Percentiles rank a stretch among this genome's conserved stretches.
These are phyloP conservation scores for Nilaparvata lugens DNA, from an alignment of 1,140 invertebrate species.

Conservation along the genomic window DNA sequence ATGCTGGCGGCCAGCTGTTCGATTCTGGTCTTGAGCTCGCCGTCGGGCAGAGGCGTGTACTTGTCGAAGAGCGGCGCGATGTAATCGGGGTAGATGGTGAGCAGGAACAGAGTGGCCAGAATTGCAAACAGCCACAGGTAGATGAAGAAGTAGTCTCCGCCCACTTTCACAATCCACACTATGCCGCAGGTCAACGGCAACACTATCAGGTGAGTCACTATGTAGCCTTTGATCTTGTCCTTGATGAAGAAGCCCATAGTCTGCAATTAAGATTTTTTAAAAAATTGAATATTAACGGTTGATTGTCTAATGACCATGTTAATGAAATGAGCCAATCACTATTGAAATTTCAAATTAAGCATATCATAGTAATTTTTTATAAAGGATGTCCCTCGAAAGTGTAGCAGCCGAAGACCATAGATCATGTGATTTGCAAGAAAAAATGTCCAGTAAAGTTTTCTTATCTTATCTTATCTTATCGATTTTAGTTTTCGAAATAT, in stretches of 20 bases:
- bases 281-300: neutral
- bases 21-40: slow-evolving; percentile 75
- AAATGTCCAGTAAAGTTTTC: too few species aligned
- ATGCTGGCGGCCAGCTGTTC: slow-evolving; percentile 80
- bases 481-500: too few species aligned
- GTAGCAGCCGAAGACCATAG: too few species aligned
- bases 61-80: slow-evolving; percentile 99
- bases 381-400: too few species aligned
- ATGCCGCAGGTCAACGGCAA: slow-evolving; percentile 71
- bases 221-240: slow-evolving; percentile 83
- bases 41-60: slow-evolving; percentile 91
- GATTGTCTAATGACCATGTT: too few species aligned
- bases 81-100: slow-evolving; percentile 91
- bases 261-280: slow-evolving; percentile 40
- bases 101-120: slow-evolving; percentile 59
- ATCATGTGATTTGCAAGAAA: too few species aligned
- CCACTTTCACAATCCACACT: slow-evolving; percentile 81
- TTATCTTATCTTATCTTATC: too few species aligned
- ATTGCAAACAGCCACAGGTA: slow-evolving; percentile 90
- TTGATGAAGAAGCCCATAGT: slow-evolving; percentile 87
- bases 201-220: slow-evolving; percentile 65
- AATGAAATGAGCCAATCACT: too few species aligned
- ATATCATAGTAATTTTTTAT: too few species aligned
- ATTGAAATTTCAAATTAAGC: too few species aligned
- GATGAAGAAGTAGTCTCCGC: slow-evolving; percentile 88